These are phyloP conservation scores for Drosophila fuyamai DNA, from an alignment of 1,140 invertebrate species.

Conservation along the genomic window DNA sequence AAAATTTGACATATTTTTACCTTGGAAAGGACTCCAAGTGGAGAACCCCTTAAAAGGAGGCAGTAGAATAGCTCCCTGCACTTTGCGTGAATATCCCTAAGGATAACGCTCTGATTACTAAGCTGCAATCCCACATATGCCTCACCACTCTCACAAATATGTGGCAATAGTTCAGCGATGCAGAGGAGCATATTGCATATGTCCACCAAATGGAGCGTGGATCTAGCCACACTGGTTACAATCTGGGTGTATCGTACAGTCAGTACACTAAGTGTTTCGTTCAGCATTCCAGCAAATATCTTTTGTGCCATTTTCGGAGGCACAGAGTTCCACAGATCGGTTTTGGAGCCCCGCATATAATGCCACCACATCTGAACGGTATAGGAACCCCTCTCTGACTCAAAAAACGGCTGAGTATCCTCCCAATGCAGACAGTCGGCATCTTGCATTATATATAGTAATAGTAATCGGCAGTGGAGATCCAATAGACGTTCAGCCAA, in stretches of 20 bases:
- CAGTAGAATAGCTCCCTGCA: constrained; percentile 90
- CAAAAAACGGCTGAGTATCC: constrained; percentile 87
- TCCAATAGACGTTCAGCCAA: constrained; percentile 91
- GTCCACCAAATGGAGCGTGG: constrained; percentile 88
- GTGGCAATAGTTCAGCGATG: constrained; percentile 88
- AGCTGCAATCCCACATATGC: constrained; percentile 85
- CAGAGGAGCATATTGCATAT: constrained; percentile 91
- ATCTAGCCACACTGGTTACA: constrained; percentile 86
- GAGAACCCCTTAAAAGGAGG: constrained; percentile 89
- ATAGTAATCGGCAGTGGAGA: constrained; percentile 90
- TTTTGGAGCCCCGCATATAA: constrained; percentile 92
- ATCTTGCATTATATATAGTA: constrained; percentile 92
- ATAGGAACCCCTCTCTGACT: constrained; percentile 90
- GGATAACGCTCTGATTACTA: constrained; percentile 87
- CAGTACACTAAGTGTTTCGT: constrained; percentile 91
- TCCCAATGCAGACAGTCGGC: constrained; percentile 90
- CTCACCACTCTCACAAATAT: constrained; percentile 87
- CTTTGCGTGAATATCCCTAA: constrained; percentile 91
- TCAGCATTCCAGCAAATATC: constrained; percentile 91
- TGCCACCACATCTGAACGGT: constrained; percentile 94
- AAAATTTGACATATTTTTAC: constrained; percentile 52
- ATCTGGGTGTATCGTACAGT: constrained; percentile 89
- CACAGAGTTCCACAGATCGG: constrained; percentile 92
- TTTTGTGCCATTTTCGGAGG: constrained; percentile 92
- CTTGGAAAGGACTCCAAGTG: constrained; percentile 90